Percentiles rank a stretch among this genome's conserved stretches.
phyloP scores from a whole-genome alignment of 64 coral and sea anemone species.

The Acropora tenuis region DNA sequence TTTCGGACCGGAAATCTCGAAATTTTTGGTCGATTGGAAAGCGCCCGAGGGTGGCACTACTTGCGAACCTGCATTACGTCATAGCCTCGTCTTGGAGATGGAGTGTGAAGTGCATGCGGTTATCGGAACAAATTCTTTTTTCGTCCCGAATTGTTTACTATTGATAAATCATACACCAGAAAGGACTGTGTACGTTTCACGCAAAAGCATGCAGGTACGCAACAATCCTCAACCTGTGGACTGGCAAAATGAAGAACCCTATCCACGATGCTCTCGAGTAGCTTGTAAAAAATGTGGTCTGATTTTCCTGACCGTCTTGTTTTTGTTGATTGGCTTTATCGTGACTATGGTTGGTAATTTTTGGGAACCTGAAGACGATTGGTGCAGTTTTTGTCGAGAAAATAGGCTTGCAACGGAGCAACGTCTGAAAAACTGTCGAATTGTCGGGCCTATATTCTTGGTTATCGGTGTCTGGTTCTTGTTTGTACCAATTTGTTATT shows the following conservation, averaged over 20 bases:
- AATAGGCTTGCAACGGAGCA: slow-evolving; percentile 9
- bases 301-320: slow-evolving; percentile 13
- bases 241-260: too few species aligned
- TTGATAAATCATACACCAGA: too few species aligned
- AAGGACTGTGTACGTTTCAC: neutral
- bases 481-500: neutral
- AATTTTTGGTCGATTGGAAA: too few species aligned
- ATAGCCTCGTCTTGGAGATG: too few species aligned
- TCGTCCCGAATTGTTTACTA: too few species aligned
- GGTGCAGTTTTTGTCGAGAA: slow-evolving; percentile 36
- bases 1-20: too few species aligned
- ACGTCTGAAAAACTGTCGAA: slow-evolving; percentile 37
- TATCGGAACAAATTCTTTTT: too few species aligned
- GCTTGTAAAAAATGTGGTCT: neutral
- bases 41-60: too few species aligned
- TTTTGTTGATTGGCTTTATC: slow-evolving; percentile 28
- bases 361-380: slow-evolving; percentile 24
- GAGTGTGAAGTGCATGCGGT: too few species aligned
- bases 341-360: slow-evolving; percentile 17
- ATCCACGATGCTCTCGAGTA: neutral
- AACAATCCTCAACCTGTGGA: neutral
- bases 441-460: slow-evolving; percentile 29
- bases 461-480: neutral
- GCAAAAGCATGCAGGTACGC: neutral
- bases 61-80: too few species aligned